These are phyloP conservation scores for Cryptoblepharus egeriae DNA, from an alignment of 2,797 vertebrate genomes.

Conservation along the genomic window DNA sequence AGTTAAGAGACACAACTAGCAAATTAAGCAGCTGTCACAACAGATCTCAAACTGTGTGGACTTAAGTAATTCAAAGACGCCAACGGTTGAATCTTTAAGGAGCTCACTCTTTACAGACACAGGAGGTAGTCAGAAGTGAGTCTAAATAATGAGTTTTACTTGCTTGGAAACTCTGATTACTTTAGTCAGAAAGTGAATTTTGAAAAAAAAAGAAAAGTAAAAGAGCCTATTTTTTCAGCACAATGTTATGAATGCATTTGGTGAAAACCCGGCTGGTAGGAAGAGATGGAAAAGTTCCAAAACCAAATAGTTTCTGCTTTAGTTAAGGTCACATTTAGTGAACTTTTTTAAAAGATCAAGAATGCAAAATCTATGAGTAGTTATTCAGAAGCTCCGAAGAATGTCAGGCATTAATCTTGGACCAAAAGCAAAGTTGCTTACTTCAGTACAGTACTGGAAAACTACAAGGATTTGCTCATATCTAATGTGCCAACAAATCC, in stretches of 20 bases:
- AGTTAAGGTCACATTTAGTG: background rate
- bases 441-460: background rate
- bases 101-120: background rate
- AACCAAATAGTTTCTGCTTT: background rate
- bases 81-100: slow-evolving; percentile 28
- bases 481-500: too few relatives aligned
- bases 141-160: slow-evolving; percentile 5
- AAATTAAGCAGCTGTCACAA: slow-evolving; percentile 59
- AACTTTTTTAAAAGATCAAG: background rate
- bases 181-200: background rate
- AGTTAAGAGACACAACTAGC: slow-evolving; percentile 60
- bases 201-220: background rate
- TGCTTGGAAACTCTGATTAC: slow-evolving; percentile 24
- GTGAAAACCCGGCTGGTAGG: slow-evolving; percentile 27
- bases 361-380: background rate
- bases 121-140: background rate
- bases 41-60: slow-evolving; percentile 44
- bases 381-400: background rate
- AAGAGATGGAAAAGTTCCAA: background rate
- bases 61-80: slow-evolving; percentile 49
- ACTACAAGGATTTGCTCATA: too few relatives aligned
- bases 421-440: background rate
- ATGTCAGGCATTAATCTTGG: background rate
- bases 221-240: background rate
- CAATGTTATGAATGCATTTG: background rate